A percentile compares a stretch with the other conserved stretches of the same genome.
Evolutionary conservation across 2,797 vertebrate species (phyloP).

Genomic region (Diplodus sargus): DNA sequence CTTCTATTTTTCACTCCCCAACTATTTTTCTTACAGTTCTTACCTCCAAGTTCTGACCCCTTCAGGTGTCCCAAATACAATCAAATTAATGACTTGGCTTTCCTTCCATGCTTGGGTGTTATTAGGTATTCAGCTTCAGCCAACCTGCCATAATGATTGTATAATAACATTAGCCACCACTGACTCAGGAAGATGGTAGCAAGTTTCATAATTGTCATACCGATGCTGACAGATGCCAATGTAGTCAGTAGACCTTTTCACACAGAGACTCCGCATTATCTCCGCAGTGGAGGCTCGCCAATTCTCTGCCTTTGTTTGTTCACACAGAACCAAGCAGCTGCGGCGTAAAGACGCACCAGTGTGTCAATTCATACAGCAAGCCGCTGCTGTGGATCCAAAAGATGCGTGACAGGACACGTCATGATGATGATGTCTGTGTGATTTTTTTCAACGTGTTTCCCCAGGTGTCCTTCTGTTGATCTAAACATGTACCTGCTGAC

Average conservation of each 20-base stretch:
- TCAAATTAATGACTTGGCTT: not conserved
- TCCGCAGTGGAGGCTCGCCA: too few relatives aligned
- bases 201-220: constrained; percentile 4
- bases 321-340: too few relatives aligned
- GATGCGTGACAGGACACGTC: too few relatives aligned
- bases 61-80: not conserved
- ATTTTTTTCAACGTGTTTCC: too few relatives aligned
- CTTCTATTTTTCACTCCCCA: not conserved
- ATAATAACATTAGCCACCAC: constrained; percentile 8
- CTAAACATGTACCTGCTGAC: too few relatives aligned
- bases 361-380: too few relatives aligned
- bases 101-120: constrained; percentile 5
- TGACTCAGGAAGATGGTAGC: not conserved
- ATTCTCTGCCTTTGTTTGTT: too few relatives aligned
- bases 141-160: constrained; percentile 5
- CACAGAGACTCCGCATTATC: too few relatives aligned
- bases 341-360: too few relatives aligned
- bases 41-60: not conserved
- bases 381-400: too few relatives aligned
- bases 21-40: not conserved
- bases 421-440: too few relatives aligned
- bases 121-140: constrained; percentile 1
- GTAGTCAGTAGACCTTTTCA: not conserved
- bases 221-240: not conserved
- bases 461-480: too few relatives aligned